A percentile compares a stretch with the other conserved stretches of the same genome.
phyloP scores from a whole-genome alignment of 2,113 vertebrate genomes.

The Gymnocephalus cernua region DNA sequence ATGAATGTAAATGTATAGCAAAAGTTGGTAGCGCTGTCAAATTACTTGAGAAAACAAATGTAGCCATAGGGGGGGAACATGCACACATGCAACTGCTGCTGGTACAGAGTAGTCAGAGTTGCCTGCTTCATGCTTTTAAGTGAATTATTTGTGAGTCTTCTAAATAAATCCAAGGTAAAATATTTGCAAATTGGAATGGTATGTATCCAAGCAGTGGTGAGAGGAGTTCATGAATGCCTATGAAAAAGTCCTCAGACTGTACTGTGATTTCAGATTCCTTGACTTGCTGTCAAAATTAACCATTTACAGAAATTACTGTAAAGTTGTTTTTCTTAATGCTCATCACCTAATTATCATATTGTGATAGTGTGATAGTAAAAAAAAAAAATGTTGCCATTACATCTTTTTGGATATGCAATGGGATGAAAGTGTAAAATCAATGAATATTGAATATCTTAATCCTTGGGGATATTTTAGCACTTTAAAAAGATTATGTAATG shows the following conservation, averaged over 20 bases:
- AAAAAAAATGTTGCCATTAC: conserved; percentile 2
- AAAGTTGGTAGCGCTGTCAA: background rate
- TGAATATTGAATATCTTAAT: background rate
- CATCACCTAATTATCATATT: conserved; percentile 10
- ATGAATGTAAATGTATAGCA: background rate
- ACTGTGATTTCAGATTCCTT: background rate
- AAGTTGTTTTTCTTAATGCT: conserved; percentile 17
- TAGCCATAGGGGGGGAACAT: background rate
- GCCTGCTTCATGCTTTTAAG: background rate
- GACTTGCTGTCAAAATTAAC: background rate
- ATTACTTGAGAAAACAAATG: background rate
- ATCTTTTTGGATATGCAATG: background rate
- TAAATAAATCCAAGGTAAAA: conserved; percentile 3
- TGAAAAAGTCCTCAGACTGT: background rate
- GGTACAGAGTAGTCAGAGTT: background rate
- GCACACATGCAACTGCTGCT: background rate
- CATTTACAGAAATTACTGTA: background rate
- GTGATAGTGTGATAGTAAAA: background rate
- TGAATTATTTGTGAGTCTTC: background rate
- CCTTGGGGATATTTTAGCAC: background rate
- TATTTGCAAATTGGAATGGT: background rate
- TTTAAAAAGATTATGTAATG: background rate
- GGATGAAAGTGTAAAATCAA: background rate
- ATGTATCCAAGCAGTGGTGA: background rate
- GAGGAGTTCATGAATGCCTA: background rate